phyloP scores from a whole-genome alignment of 1,140 invertebrate genomes.

The Latrodectus geometricus region DNA sequence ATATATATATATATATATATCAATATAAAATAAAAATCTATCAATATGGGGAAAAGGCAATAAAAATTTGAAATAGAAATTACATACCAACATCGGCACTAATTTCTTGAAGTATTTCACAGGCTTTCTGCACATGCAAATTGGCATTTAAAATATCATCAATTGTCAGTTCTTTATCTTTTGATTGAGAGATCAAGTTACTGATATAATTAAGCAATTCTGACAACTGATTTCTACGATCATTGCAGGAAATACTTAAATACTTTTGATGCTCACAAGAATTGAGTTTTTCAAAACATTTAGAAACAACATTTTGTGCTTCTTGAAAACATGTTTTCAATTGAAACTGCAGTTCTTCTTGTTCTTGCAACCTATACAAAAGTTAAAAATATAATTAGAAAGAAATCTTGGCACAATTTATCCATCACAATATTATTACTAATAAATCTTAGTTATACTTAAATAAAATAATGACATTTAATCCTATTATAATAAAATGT shows the following conservation, averaged over 20 bases:
- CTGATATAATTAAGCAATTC: slow-evolving; percentile 2
- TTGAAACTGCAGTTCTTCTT: slow-evolving; percentile 21
- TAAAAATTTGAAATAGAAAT: not conserved
- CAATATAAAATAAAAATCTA: not conserved
- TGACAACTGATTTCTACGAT: slow-evolving; percentile 15
- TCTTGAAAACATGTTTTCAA: slow-evolving; percentile 23
- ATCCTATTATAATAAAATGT: not conserved
- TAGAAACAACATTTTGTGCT: slow-evolving; percentile 16
- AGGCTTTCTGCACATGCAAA: slow-evolving; percentile 4
- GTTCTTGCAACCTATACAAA: slow-evolving; percentile 24
- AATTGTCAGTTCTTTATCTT: slow-evolving; percentile 22
- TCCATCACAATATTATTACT: not conserved
- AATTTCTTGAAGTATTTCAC: slow-evolving; percentile 33
- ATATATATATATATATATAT: no score
- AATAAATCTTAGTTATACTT: not conserved
- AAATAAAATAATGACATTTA: not conserved
- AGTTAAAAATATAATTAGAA: not conserved
- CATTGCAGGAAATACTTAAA: not conserved
- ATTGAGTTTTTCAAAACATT: slow-evolving; percentile 18
- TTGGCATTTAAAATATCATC: slow-evolving; percentile 53
- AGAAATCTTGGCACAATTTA: not conserved
- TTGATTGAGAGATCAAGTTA: not conserved
- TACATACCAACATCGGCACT: slow-evolving; percentile 32
- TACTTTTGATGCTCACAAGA: slow-evolving; percentile 18
- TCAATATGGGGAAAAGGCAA: not conserved